Base-by-base conservation (phyloP, 1,140 invertebrate genomes). In the Hylaeus volcanicus region DNA sequence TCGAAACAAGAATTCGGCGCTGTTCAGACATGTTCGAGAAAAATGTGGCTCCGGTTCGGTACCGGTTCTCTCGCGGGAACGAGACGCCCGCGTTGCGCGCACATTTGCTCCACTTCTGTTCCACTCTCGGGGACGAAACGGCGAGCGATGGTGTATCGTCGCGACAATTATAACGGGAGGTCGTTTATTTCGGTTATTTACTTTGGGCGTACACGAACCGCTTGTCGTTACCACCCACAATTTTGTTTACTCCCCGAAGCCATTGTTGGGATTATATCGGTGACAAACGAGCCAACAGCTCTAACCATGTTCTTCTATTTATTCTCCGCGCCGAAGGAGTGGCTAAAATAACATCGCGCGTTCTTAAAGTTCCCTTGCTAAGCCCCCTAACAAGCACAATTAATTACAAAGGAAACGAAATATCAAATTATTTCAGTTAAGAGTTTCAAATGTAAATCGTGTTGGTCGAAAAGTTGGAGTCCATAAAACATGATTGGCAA, bases 121-220 rank as follows among this genome's bases (percentile, higher is more conserved):
- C 55, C 15, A 37, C 68, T 72, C 72, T 55, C 6, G 69, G 12
- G 55, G 56, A 77, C 73, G 55, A 84, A 26, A 74, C 79, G 53
- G 58, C 58, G 1, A 5, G 4, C 76, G 41, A 85, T 85, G 79
- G 69, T 74, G 60, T 48, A 82, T 73, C 53, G 72, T 26, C 69
- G 63, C 53, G 74, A 87, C 77, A 85, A 87, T 88, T 88, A 82
- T 85, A 85, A 87, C 82, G 64, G 45, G 81, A 86, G 79, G 82
- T 61, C 79, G 70, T 87, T 87, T 87, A 87, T 87, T 87, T 86
- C 81, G 74, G 79, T 84, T 87, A 81, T 86, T 87, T 87, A 71
- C 74, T 76, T 84, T 87, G 79, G 82, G 63, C 66, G 82, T 87
- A 84, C 76, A 58, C 72, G 65, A 58, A 56, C 70, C 51, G 39